Evolutionary conservation across 2,797 vertebrate genomes (phyloP), one percentile per base, ranked within the genome.

Genomic region (Leontocebus nigricollis): DNA sequence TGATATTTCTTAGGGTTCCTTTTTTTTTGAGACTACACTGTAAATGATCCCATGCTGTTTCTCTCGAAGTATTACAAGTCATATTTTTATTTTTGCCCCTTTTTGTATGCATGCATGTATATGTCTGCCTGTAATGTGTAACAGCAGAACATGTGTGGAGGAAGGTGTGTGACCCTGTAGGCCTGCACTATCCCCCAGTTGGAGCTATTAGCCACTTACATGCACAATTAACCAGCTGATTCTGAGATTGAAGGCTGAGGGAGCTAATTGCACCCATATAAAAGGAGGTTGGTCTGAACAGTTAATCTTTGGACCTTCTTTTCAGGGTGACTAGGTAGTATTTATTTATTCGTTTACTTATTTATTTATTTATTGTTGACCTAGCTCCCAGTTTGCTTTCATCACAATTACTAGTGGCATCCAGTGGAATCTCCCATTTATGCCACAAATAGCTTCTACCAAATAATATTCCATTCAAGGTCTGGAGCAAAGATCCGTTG

Each of bases 151-250:
- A 12, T 88, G 14, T 61, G 36, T 52, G 26, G 73, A 94, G 36
- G 72, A 97, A 96, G 94, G 90, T 94, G 39, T 95, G 86, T 73
- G 95, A 97, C 93, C 91, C 94, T 83, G 33, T 95, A 79, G 95
- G 73, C 76, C 84, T 70, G 67, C 13, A 67, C 46, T 88, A 67
- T 90, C 95, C 55, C 90, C 72, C 92, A 30, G 73, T 88, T 93
- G 88, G 80, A 96, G 85, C 90, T 84, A 89, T 96, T 96, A 98
- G 93, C 95, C 82, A 88, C 92, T 97, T 97, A 96, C 93, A 97
- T 96, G 97, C 97, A 91, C 93, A 96, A 94, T 97, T 97, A 97
- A 96, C 88, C 92, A 93, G 85, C 95, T 97, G 97, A 97, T 97
- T 97, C 92, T 95, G 93, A 97, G 95, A 96, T 72, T 97, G 97